These are phyloP conservation scores for Brachystomella parvula DNA, from an alignment of 1,140 invertebrate species.

Conservation along the genomic window DNA sequence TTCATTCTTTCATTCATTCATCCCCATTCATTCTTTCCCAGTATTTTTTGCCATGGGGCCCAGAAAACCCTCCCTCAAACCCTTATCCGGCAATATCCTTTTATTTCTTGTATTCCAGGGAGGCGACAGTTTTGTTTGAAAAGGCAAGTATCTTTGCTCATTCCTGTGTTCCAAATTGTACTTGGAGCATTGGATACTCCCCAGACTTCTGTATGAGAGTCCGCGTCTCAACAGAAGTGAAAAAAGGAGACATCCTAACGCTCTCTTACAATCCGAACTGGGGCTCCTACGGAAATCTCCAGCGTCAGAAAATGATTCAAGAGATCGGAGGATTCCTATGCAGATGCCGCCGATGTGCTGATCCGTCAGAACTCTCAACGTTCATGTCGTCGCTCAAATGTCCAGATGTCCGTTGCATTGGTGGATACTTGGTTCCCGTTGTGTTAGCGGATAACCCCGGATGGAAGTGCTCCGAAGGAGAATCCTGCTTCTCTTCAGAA, in stretches of 20 bases:
- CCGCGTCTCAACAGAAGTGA: slow-evolving; percentile 16
- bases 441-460: no score
- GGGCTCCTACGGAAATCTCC: slow-evolving; percentile 21
- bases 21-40: no score
- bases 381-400: neutral
- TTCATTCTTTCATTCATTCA: no score
- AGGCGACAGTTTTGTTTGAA: neutral
- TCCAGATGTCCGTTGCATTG: neutral
- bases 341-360: slow-evolving; percentile 21
- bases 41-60: no score
- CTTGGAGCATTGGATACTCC: slow-evolving; percentile 28
- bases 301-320: slow-evolving; percentile 23
- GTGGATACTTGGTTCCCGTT: neutral
- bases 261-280: slow-evolving; percentile 25
- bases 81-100: neutral
- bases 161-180: slow-evolving; percentile 30
- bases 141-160: slow-evolving; percentile 18
- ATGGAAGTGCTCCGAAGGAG: neutral
- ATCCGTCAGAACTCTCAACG: slow-evolving; percentile 18
- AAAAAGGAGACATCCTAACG: slow-evolving; percentile 26
- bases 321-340: slow-evolving; percentile 25
- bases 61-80: no score
- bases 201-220: slow-evolving; percentile 26
- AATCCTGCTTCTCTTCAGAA: neutral
- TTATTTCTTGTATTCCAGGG: neutral